phyloP scores from a whole-genome alignment of 1,140 invertebrate genomes.

The Idris sp. region DNA sequence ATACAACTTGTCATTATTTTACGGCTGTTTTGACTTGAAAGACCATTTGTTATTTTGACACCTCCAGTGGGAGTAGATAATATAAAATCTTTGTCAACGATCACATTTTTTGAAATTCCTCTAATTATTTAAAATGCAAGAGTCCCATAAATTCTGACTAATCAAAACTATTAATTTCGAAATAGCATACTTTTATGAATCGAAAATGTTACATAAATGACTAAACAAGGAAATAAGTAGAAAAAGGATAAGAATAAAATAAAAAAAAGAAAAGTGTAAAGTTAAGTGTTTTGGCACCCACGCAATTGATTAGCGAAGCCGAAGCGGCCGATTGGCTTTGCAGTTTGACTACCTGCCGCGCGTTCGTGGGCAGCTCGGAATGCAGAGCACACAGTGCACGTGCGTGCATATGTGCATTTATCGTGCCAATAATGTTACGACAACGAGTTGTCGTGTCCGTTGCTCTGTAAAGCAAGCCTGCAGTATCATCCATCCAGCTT shows the following conservation, averaged over 20 bases:
- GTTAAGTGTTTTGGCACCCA: conserved; percentile 45
- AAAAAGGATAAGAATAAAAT: no score
- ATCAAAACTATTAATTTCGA: no score
- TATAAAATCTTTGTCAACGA: no score
- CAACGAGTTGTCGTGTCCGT: conserved; percentile 35
- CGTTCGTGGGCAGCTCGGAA: conserved; percentile 67
- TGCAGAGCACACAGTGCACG: conserved; percentile 63
- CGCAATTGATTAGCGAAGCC: conserved; percentile 48
- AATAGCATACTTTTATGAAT: no score
- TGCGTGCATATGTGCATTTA: conserved; percentile 63
- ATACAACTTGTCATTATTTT: no score
- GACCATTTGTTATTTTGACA: no score
- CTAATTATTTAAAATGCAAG: no score
- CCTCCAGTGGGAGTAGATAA: no score
- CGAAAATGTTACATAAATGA: neutral
- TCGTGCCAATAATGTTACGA: conserved; percentile 64
- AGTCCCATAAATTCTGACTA: no score
- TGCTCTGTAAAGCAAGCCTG: conserved; percentile 11
- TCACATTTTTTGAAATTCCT: no score
- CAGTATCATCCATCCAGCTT: conserved; percentile 24
- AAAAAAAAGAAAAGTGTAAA: conserved; percentile 10
- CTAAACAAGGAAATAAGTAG: no score
- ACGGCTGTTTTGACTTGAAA: no score
- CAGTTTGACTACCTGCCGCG: conserved; percentile 65
- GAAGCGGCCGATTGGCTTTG: conserved; percentile 38